phyloP scores from a whole-genome alignment of 23 tunicate species.

The Phallusia fumigata region DNA sequence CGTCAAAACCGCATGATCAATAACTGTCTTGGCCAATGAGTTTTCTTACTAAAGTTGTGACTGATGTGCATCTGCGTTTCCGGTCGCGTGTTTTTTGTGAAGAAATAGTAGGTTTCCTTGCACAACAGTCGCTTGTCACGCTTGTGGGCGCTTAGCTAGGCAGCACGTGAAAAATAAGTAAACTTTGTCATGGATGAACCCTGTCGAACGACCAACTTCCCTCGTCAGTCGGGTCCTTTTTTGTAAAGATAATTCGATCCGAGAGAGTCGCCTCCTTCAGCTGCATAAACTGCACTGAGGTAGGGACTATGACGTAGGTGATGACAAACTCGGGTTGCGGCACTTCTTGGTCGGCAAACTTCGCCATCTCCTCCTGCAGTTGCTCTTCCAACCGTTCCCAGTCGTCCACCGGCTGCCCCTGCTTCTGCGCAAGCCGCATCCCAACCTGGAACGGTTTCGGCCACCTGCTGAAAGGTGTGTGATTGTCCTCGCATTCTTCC shows the following conservation, averaged over 20 bases:
- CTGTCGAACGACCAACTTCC: too few relatives aligned
- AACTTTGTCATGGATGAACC: too few relatives aligned
- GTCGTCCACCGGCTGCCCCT: constrained; percentile 5
- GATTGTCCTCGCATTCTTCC: neutral
- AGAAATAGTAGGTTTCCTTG: too few relatives aligned
- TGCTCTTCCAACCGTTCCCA: neutral
- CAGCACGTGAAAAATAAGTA: too few relatives aligned
- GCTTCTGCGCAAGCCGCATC: neutral
- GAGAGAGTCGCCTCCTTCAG: neutral
- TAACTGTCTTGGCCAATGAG: too few relatives aligned
- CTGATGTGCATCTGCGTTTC: too few relatives aligned
- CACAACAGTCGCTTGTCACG: too few relatives aligned
- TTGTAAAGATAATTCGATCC: neutral
- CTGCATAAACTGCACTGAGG: neutral
- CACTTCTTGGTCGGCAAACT: neutral
- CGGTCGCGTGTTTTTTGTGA: too few relatives aligned
- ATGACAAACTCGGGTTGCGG: neutral
- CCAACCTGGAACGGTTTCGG: neutral
- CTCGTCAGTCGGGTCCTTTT: neutral
- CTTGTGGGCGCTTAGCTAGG: too few relatives aligned
- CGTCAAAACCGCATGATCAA: too few relatives aligned
- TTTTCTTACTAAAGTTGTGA: too few relatives aligned
- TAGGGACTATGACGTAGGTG: neutral
- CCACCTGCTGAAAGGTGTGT: neutral
- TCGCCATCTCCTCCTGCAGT: neutral